These are phyloP conservation scores for Psilopsiagon aurifrons DNA, from an alignment of 2,113 vertebrate genomes.

Conservation along the genomic window DNA sequence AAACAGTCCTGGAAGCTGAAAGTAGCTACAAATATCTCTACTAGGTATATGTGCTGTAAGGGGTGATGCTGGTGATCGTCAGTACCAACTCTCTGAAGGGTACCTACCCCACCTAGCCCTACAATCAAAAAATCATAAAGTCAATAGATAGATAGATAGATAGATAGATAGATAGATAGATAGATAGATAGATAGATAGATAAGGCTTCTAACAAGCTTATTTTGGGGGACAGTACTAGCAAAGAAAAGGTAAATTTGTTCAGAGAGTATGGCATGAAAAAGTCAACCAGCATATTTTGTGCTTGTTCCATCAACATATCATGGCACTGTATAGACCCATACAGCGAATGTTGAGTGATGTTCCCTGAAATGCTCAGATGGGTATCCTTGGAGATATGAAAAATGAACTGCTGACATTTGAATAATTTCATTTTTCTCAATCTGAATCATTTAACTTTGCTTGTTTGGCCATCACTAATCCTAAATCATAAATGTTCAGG, in stretches of 20 bases:
- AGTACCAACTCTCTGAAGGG: background rate
- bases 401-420: background rate
- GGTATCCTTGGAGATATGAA: background rate
- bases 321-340: background rate
- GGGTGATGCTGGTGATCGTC: background rate
- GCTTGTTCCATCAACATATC: background rate
- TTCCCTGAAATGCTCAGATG: background rate
- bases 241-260: background rate
- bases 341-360: background rate
- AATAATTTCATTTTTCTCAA: background rate
- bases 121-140: background rate
- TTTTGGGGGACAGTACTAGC: background rate
- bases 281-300: background rate
- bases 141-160: no score
- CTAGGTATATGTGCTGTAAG: background rate
- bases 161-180: no score
- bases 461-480: background rate
- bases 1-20: background rate
- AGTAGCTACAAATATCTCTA: background rate
- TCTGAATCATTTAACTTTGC: background rate
- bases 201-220: background rate
- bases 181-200: background rate
- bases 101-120: background rate
- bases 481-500: background rate
- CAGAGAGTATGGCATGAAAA: background rate